These are phyloP conservation scores for Acestrorhynchus altus DNA, from an alignment of 2,797 vertebrate species.

Conservation along the genomic window DNA sequence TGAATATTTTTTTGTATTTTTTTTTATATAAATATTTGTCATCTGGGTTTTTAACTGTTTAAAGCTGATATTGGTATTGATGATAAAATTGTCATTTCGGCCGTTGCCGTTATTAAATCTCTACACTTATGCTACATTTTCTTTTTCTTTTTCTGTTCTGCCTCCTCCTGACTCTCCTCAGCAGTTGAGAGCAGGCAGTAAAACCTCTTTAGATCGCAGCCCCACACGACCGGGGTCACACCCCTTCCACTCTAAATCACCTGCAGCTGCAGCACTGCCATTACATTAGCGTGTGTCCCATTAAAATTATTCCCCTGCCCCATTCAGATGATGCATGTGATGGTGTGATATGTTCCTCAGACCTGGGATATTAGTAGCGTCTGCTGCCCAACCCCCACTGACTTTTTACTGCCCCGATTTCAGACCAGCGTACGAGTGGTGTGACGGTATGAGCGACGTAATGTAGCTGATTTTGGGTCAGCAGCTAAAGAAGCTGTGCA, in stretches of 20 bases:
- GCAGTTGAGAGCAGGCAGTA: conserved; percentile 17
- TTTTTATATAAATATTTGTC: too few species aligned
- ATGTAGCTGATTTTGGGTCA: too few species aligned
- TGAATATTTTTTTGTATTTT: too few species aligned
- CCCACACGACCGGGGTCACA: conserved; percentile 31
- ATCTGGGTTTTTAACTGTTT: not conserved
- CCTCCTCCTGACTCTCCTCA: not conserved
- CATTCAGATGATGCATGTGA: conserved; percentile 55
- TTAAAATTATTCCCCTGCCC: conserved; percentile 54
- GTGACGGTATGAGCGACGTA: too few species aligned
- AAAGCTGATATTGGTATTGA: not conserved
- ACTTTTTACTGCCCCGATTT: too few species aligned
- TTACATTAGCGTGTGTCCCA: conserved; percentile 51
- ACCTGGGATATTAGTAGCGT: too few species aligned
- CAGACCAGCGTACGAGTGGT: too few species aligned
- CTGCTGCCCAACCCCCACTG: too few species aligned
- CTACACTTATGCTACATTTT: not conserved
- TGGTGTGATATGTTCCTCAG: conserved; percentile 25
- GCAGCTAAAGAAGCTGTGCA: too few species aligned
- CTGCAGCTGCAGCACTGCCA: conserved; percentile 42
- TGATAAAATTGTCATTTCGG: not conserved
- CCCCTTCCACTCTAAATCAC: conserved; percentile 47
- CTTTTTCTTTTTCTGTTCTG: not conserved
- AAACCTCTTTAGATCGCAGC: conserved; percentile 40
- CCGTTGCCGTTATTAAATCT: not conserved